Evolutionary conservation across 2,113 vertebrate genomes (phyloP).

Genomic region (Urocynchramus pylzowi): DNA sequence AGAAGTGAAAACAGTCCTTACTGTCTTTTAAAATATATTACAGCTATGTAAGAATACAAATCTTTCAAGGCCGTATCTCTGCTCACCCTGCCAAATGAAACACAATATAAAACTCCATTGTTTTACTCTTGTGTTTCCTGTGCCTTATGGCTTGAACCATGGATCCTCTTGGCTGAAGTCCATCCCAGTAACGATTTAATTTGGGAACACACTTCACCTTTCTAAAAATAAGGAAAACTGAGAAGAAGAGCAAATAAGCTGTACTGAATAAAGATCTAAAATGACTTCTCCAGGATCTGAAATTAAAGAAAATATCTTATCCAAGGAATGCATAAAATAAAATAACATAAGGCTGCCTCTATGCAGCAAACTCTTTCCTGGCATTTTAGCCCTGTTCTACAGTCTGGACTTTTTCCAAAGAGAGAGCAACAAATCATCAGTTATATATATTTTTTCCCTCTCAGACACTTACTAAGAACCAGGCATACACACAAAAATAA

Average conservation of each 20-base stretch:
- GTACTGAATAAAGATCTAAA: constrained; percentile 11
- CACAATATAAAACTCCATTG: constrained; percentile 9
- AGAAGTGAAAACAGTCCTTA: not conserved
- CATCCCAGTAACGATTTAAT: constrained; percentile 25
- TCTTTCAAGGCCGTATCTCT: not conserved
- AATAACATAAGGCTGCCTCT: not conserved
- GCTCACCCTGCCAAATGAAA: constrained; percentile 2
- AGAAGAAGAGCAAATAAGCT: constrained; percentile 12
- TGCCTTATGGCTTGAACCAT: not conserved
- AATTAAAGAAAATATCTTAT: not conserved
- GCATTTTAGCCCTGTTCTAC: constrained; percentile 2
- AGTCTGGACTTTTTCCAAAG: constrained; percentile 30
- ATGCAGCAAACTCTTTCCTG: not conserved
- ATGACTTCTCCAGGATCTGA: not conserved
- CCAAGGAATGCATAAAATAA: not conserved
- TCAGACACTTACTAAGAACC: not conserved
- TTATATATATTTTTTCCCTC: not conserved
- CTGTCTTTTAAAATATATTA: not conserved
- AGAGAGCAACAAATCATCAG: constrained; percentile 13
- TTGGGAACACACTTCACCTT: constrained; percentile 35
- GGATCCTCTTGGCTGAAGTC: constrained; percentile 43
- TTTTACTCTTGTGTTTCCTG: not conserved
- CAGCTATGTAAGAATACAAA: not conserved
- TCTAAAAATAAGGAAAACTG: constrained; percentile 52
- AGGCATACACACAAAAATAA: constrained; percentile 7